Conservation (phyloP, 2,113 vertebrate genomes). For the Gobiocypris rarus region DNA sequence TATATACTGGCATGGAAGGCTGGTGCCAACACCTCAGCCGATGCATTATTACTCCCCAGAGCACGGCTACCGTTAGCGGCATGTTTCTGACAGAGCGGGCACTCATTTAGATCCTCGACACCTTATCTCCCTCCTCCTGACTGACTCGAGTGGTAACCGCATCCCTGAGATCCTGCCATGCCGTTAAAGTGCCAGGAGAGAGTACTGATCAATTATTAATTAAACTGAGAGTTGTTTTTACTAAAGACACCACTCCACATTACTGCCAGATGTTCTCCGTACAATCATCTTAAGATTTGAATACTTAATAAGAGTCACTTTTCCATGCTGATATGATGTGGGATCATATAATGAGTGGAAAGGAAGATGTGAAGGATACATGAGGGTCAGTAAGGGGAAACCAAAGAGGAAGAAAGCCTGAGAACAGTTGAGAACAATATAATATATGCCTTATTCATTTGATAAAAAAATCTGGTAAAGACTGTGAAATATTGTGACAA, state of each 20-base stretch:
- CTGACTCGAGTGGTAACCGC: conserved; percentile 25
- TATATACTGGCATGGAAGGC: not conserved
- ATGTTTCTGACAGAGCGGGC: conserved; percentile 6
- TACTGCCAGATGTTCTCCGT: conserved; percentile 53
- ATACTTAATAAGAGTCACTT: conserved; percentile 56
- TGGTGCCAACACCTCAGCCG: not conserved
- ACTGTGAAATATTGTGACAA: not conserved
- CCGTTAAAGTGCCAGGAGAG: conserved; percentile 27
- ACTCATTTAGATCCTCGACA: not conserved
- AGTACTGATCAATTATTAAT: conserved; percentile 64
- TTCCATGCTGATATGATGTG: conserved; percentile 10
- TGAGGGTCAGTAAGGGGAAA: not conserved
- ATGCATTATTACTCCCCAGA: conserved; percentile 18
- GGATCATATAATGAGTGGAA: not conserved
- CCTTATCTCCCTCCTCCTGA: conserved; percentile 35
- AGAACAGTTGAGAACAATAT: no score
- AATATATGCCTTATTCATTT: no score
- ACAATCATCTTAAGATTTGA: conserved; percentile 55
- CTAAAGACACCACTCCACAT: conserved; percentile 51
- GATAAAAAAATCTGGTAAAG: no score
- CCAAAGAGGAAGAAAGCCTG: not conserved
- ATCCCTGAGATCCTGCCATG: conserved; percentile 42
- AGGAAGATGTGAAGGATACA: not conserved
- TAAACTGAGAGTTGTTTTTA: conserved; percentile 63
- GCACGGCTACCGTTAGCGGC: not conserved